Conservation (phyloP, 2,797 vertebrate species). For the Hylomyscus alleni region DNA sequence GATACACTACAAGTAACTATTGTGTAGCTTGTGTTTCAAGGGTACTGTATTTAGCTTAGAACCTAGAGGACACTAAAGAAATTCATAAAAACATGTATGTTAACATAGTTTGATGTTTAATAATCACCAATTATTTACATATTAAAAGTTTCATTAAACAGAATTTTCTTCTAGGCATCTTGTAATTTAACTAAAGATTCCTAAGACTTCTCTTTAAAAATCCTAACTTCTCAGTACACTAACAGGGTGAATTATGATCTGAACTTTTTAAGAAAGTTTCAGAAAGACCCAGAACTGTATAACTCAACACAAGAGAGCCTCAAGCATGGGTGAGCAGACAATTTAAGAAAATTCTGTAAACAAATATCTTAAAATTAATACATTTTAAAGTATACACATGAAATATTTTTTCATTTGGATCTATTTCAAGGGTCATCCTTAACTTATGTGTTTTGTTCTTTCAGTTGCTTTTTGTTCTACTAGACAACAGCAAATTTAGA, state of each 20-base stretch:
- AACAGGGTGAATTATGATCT: background rate
- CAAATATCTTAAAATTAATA: background rate
- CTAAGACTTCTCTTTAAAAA: background rate
- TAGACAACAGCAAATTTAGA: constrained; percentile 37
- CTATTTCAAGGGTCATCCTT: background rate
- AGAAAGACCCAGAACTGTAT: background rate
- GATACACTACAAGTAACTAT: background rate
- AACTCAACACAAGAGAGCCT: background rate
- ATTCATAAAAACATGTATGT: background rate
- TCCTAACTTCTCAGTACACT: background rate
- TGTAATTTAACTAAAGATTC: background rate
- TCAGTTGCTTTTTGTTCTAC: background rate
- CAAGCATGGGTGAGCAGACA: background rate
- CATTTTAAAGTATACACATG: background rate
- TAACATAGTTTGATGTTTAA: background rate
- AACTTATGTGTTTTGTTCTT: background rate
- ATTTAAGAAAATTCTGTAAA: background rate
- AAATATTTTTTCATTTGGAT: background rate
- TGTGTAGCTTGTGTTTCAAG: background rate
- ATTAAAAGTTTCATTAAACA: background rate
- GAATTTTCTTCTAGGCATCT: background rate
- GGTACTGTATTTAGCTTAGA: background rate
- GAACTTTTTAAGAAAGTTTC: background rate
- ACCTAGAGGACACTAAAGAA: background rate
- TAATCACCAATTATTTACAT: background rate